Evolutionary conservation across 2,113 vertebrate species (phyloP), one percentile per base, ranked within the genome.

Genomic region (Cynopterus brachyotis): DNA sequence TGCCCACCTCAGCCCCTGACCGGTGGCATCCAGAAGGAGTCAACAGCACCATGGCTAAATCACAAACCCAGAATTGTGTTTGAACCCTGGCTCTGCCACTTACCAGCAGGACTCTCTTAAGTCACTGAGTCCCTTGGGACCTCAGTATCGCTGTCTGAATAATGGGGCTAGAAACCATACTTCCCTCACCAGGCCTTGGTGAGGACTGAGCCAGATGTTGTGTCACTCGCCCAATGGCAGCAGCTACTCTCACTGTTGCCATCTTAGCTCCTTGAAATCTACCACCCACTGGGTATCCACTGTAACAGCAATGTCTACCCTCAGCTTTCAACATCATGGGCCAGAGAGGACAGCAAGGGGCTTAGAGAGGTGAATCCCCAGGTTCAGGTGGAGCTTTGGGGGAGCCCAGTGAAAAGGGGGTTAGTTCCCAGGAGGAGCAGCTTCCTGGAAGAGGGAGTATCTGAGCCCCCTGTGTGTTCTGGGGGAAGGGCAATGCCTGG

Each of bases 161-260:
- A 62, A 12, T 1, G 11, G 57, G 64, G 67, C 47, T 78, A 50
- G 87, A 83, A 64, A 42, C 4, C 16, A 9, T 4, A 11, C 40
- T n/a, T 40, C 20, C 53, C 75, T 53, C 17, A 0, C n/a, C 37
- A 0, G 2, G 32, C 76, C 2, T 0, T 3, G 9, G 57, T 4
- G 53, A 26, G 50, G 66, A 30, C 42, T 0, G 2, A 13, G 37
- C 17, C 2, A 4, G 15, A 1, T 1, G n/a, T 32, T 0, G 0
- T 0, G 12, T 6, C 66, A 32, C 45, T 72, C 10, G 2, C 57
- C 66, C 37, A 0, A 35, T 5, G 9, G 50, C 62, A 50, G 47
- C 4, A 57, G 37, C 30, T 16, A 9, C 42, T 70, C 62, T 75
- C 37, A 35, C 8, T 11, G 42, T 3, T 5, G 22, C 40, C 40